Evolutionary conservation across 2,797 vertebrate species (phyloP), one percentile per base, ranked within the genome.

Genomic region (Falco biarmicus): DNA sequence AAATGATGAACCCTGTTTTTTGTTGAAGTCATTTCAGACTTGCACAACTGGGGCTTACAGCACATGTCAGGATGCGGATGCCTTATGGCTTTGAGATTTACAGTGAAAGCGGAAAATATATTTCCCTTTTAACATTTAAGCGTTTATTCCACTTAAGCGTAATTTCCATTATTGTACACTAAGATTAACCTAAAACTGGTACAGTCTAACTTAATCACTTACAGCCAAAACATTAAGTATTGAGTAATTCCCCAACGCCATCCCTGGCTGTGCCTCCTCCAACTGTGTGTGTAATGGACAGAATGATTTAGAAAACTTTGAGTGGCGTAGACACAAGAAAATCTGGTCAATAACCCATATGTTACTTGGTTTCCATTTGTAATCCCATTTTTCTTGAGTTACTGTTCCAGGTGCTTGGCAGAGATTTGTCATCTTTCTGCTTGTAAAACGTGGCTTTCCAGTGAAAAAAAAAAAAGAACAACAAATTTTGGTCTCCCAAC

Each of bases 61-160:
- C 31, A 68, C 22, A 15, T 20, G 15, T 89, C 84, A 83, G 65
- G 50, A 90, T 82, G 83, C 4, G 6, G 50, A 45, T 93, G 75
- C 54, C 31, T 87, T 77, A 70, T 0, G 4, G 37, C 65, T 91
- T 89, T 68, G 50, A 66, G 65, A 73, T 85, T 65, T 88, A 84
- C 54, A 69, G 59, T 41, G 59, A 68, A 91, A 96, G 87, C 79
- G 90, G 87, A 96, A 96, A 94, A 86, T 85, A 16, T 6, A 31
- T 95, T 96, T 96, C 81, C 95, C 57, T 85, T 91, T 63, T 64
- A 87, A 59, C 50, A 53, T 76, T 31, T 71, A 79, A 39, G 39
- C 89, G 26, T 21, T 91, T 86, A 76, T 95, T 96, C 89, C 81
- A 8, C n/a, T 87, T 92, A 53, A 80, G 48, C 70, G 41, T 89